Percentiles rank a stretch among this genome's conserved stretches.
Evolutionary conservation across 2,113 vertebrate genomes (phyloP).

Genomic region (Epinephelus fuscoguttatus): DNA sequence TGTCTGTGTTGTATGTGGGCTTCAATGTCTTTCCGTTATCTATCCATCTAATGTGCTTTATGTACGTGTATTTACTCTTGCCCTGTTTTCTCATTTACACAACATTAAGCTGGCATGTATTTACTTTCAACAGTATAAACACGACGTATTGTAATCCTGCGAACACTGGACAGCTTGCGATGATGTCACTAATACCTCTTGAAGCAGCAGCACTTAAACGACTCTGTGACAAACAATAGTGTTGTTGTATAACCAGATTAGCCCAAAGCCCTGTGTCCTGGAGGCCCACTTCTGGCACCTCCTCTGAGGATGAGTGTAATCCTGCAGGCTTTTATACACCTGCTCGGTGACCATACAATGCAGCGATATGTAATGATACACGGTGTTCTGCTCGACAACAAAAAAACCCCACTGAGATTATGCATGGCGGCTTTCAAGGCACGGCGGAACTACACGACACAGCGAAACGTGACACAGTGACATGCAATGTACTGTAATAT

Average conservation of each 20-base stretch:
- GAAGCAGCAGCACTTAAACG: slow-evolving; percentile 50
- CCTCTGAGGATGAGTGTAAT: slow-evolving; percentile 68
- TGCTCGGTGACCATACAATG: slow-evolving; percentile 56
- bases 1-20: slow-evolving; percentile 1
- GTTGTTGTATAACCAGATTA: slow-evolving; percentile 76
- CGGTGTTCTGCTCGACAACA: slow-evolving; percentile 1
- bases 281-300: slow-evolving; percentile 64
- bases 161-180: slow-evolving; percentile 54
- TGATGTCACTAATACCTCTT: slow-evolving; percentile 71
- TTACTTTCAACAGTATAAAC: slow-evolving; percentile 30
- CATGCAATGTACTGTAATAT: slow-evolving; percentile 49
- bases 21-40: background rate
- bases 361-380: slow-evolving; percentile 41
- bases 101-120: slow-evolving; percentile 16
- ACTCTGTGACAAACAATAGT: slow-evolving; percentile 63
- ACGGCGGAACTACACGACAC: background rate
- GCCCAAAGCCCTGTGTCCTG: slow-evolving; percentile 65
- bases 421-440: background rate
- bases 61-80: slow-evolving; percentile 11
- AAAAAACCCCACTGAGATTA: background rate
- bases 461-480: background rate
- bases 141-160: slow-evolving; percentile 33
- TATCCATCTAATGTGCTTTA: slow-evolving; percentile 12
- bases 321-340: slow-evolving; percentile 71
- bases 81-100: slow-evolving; percentile 1